These are phyloP conservation scores for Brachyhypopomus gauderio DNA, from an alignment of 2,113 vertebrate species.

Conservation along the genomic window DNA sequence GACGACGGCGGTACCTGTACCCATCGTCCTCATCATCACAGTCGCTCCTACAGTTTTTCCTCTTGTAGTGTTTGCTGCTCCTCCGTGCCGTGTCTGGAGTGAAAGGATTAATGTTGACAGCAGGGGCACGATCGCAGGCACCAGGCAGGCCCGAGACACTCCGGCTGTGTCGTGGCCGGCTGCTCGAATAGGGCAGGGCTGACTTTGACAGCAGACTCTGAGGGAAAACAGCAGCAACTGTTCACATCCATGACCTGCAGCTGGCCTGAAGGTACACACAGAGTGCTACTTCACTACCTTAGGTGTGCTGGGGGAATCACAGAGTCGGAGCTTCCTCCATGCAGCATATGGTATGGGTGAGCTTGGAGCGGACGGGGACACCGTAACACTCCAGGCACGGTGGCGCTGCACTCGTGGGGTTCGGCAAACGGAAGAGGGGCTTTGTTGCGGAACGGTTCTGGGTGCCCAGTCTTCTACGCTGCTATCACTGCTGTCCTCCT, in stretches of 20 bases:
- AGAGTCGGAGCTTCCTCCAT: conserved; percentile 79
- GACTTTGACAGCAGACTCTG: conserved; percentile 82
- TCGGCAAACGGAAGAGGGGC: conserved; percentile 53
- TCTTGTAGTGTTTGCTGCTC: conserved; percentile 70
- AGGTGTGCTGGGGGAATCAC: conserved; percentile 83
- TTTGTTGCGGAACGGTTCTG: conserved; percentile 30
- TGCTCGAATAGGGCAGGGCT: conserved; percentile 68
- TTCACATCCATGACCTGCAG: not conserved
- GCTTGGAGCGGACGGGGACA: conserved; percentile 62
- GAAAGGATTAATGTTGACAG: conserved; percentile 93
- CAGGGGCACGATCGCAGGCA: conserved; percentile 57
- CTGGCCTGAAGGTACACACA: not conserved
- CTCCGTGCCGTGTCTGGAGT: conserved; percentile 81
- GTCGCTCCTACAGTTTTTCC: conserved; percentile 69
- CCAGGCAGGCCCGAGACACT: conserved; percentile 66
- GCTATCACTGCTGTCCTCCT: conserved; percentile 73
- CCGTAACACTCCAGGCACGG: conserved; percentile 44
- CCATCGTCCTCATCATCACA: conserved; percentile 63
- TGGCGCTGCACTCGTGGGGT: conserved; percentile 63
- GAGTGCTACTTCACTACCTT: conserved; percentile 74
- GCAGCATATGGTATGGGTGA: conserved; percentile 77
- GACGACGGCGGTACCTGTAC: conserved; percentile 59
- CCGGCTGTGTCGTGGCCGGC: conserved; percentile 67
- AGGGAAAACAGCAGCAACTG: not conserved
- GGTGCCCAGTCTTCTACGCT: conserved; percentile 63